Base-by-base conservation (phyloP, 2,113 vertebrate genomes). In the Labrus mixtus region DNA sequence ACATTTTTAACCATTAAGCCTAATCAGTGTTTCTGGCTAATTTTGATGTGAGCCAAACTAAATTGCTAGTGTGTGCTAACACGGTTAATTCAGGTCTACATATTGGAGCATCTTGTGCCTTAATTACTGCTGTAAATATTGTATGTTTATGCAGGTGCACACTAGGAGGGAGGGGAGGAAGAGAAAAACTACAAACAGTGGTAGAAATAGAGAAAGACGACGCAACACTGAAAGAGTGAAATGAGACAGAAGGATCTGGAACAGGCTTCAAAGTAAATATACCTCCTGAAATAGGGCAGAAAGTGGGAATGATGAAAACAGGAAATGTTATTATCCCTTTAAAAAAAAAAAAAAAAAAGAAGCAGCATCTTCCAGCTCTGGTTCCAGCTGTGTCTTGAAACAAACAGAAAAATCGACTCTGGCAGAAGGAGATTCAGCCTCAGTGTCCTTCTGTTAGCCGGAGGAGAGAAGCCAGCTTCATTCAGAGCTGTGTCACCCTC, bases 401-500 rank as follows among this genome's bases (percentile, higher is more conserved):
- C 62, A 62, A 88, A 68, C 55, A 58, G 66, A 51, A 80, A 65
- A 73, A 83, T 76, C 64, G 65, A 79, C 75, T 90, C 45, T 75
- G 83, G 80, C 80, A 85, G 60, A 74, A 74, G 71, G 57, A 90
- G 86, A 88, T 89, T 87, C 91, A n/a, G 85, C 81, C 69, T 80
- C 74, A 60, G 54, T 59, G 81, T 81, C 72, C 64, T 54, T 84
- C 68, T 33, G 39, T n/a, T 50, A 4, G 29, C 29, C 29, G 0
- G 20, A 65, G 69, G 48, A 76, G 72, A 68, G 63, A 43, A 76
- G 48, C 37, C 68, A 53, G 71, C 63, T 59, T 22, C 65, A 76
- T 67, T 56, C 61, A 46, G 70, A 81, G 70, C 41, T 15, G 70
- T 79, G 77, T 86, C 69, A 76, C 72, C 22, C 37, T 89, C 75